phyloP scores from a whole-genome alignment of 2,113 vertebrate species.

The Amphilophus citrinellus region DNA sequence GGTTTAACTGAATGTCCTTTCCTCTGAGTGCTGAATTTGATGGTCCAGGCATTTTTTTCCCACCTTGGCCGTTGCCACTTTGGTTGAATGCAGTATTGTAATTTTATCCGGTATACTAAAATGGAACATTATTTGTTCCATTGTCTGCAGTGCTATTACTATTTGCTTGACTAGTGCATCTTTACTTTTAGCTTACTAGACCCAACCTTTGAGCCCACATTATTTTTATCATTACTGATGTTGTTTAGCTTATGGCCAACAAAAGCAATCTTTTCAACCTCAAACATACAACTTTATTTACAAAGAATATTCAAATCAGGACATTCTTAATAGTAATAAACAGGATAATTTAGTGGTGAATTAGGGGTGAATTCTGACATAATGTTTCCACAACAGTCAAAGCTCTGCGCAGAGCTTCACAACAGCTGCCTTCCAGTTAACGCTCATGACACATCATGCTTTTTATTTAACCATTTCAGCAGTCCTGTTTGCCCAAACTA shows the following conservation, averaged over 20 bases:
- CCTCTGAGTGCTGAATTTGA: neutral
- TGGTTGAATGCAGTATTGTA: neutral
- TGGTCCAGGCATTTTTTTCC: no score
- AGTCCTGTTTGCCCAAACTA: neutral
- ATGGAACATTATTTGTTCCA: neutral
- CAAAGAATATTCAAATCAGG: neutral
- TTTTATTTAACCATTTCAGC: neutral
- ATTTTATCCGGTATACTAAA: neutral
- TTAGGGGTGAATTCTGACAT: neutral
- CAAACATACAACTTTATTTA: slow-evolving; percentile 3
- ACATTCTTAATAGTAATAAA: neutral
- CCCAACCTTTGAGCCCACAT: neutral
- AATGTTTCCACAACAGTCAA: neutral
- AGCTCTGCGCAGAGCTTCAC: neutral
- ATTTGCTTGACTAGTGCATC: neutral
- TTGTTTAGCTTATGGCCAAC: neutral
- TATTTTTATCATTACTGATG: no score
- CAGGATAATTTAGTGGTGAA: neutral
- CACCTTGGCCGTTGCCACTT: neutral
- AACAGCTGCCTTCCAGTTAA: neutral
- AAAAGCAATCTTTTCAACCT: neutral
- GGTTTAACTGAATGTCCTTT: neutral
- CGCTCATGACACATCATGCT: neutral
- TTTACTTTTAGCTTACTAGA: neutral
- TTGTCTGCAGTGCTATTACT: neutral